Conservation (phyloP, 2,888 invertebrate species). For the Synergus gifuensis region DNA sequence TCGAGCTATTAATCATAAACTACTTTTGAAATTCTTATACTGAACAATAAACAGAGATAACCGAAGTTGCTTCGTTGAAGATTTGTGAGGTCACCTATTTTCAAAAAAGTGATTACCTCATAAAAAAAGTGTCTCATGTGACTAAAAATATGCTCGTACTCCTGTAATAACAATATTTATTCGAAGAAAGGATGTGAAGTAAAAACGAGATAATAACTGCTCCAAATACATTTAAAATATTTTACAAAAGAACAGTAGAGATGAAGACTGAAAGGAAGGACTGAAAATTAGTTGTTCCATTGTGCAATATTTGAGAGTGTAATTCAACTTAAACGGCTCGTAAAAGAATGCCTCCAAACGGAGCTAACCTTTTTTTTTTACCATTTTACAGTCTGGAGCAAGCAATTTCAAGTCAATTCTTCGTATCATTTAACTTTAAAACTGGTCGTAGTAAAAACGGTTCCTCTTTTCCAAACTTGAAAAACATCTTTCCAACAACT, state of each 20-base stretch:
- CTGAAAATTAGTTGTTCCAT: constrained; percentile 12
- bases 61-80: not conserved
- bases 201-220: not conserved
- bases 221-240: not conserved
- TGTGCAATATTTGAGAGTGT: constrained; percentile 13
- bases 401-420: not conserved
- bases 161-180: not conserved
- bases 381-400: not conserved
- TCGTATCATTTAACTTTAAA: not conserved
- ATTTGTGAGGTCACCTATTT: constrained; percentile 7
- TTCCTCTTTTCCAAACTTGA: too few species aligned
- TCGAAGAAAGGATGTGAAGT: not conserved
- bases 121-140: not conserved
- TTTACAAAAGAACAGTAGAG: not conserved
- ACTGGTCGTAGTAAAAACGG: not conserved
- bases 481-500: too few species aligned
- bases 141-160: not conserved
- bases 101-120: not conserved
- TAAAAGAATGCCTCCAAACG: not conserved
- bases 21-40: too few species aligned
- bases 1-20: too few species aligned
- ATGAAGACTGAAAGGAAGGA: constrained; percentile 4
- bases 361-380: not conserved
- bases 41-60: too few species aligned
- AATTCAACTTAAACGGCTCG: constrained; percentile 11